phyloP scores from a whole-genome alignment of 2,797 vertebrate species.

The Siniperca obscura region DNA sequence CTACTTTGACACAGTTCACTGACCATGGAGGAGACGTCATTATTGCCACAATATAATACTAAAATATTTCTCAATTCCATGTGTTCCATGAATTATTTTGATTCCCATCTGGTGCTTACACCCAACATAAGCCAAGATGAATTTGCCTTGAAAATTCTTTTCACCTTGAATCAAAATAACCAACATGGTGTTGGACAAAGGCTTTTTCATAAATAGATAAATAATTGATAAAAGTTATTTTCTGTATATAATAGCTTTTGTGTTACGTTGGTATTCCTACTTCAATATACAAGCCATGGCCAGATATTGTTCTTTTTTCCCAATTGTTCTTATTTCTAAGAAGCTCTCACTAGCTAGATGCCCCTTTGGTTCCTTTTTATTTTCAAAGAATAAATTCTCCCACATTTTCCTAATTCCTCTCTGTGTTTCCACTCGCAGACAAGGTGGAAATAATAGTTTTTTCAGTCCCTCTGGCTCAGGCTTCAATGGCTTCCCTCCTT shows the following conservation, averaged over 20 bases:
- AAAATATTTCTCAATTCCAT: constrained; percentile 18
- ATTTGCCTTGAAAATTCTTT: background rate
- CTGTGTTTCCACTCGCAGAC: constrained; percentile 47
- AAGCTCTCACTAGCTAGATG: background rate
- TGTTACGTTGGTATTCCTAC: background rate
- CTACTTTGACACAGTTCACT: constrained; percentile 55
- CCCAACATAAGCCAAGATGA: constrained; percentile 9
- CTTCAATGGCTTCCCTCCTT: constrained; percentile 74
- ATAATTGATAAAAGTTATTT: background rate
- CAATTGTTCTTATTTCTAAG: background rate
- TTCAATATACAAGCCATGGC: background rate
- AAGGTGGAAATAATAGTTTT: constrained; percentile 65
- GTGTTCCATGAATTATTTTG: constrained; percentile 20
- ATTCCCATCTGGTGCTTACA: background rate
- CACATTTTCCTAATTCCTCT: constrained; percentile 23
- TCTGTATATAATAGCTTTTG: background rate
- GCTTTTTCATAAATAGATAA: background rate
- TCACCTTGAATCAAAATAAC: constrained; percentile 1
- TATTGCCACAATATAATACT: constrained; percentile 10
- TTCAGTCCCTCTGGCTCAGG: constrained; percentile 57
- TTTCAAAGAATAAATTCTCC: constrained; percentile 12
- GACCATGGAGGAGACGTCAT: constrained; percentile 29
- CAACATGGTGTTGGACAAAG: background rate
- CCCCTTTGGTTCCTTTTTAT: constrained; percentile 3
- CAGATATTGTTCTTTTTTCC: background rate